Evolutionary conservation across 2,113 vertebrate species (phyloP), one percentile per base, ranked within the genome.

Genomic region (Bombycilla garrulus): DNA sequence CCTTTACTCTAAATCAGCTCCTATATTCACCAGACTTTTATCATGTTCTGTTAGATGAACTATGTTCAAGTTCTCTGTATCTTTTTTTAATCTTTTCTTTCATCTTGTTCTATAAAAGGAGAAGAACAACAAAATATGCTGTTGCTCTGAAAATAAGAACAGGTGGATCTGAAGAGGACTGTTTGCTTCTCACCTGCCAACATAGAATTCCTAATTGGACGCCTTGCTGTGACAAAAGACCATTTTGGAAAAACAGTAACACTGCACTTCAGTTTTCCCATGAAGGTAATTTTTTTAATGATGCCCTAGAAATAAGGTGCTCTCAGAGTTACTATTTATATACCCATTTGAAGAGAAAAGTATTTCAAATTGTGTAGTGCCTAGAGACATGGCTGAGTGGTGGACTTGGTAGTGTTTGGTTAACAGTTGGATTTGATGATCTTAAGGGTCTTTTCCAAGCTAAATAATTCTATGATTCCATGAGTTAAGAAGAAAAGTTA

Each of bases 131-230:
- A 92, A 95, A 85, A 92, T 44, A 36, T 8, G 8, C 48, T 35
- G 6, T 47, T 88, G 8, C 64, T 86, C 47, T 53, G 50, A 91
- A 96, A 95, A 77, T 16, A 53, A 76, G 38, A 19, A 67, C 73
- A 95, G 33, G 19, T 81, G 79, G 79, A 76, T 93, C 71, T 91
- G 78, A 94, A 95, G 69, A 87, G 60, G 33, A 53, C 42, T 79
- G 29, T 53, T 95, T 95, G 45, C n/a, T 88, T 94, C 88, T 91
- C 82, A 94, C 56, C 42, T 94, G 86, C 71, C 88, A 95, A 92
- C 58, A 62, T 1, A 74, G 56, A 92, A 78, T 90, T 78, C 57
- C 72, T 95, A 96, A 93, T 86, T 95, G 86, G 79, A 84, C 29
- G 23, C 77, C 94, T 77, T 66, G 45, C 38, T 48, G 29, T 0